Evolutionary conservation across 1,140 invertebrate species (phyloP).

Genomic region (Oryzaephilus surinamensis): DNA sequence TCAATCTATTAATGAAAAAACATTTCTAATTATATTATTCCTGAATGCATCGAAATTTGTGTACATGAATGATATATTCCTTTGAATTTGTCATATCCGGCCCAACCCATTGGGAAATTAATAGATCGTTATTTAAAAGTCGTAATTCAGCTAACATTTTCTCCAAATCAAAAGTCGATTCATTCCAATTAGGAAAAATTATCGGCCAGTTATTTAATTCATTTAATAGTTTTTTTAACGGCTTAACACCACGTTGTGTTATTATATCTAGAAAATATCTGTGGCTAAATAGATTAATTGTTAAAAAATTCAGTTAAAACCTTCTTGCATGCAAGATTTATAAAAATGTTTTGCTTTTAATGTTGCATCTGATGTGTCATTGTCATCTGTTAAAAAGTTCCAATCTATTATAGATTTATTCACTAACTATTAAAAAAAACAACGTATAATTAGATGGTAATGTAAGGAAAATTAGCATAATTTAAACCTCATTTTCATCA

Average conservation of each 20-base stretch:
- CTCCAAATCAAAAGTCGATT: constrained; percentile 60
- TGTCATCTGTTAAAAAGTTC: neutral
- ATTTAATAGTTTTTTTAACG: constrained; percentile 59
- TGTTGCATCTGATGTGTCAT: constrained; percentile 43
- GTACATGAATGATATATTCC: constrained; percentile 71
- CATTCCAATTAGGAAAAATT: constrained; percentile 51
- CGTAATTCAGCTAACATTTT: constrained; percentile 62
- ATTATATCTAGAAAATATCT: constrained; percentile 49
- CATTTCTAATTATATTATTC: too few relatives aligned
- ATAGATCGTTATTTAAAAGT: constrained; percentile 72
- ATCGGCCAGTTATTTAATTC: constrained; percentile 80
- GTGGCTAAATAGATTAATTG: too few relatives aligned
- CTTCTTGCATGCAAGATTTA: constrained; percentile 73
- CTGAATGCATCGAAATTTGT: constrained; percentile 1
- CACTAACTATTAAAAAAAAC: too few relatives aligned
- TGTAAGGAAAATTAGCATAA: too few relatives aligned
- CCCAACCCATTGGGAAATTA: constrained; percentile 75
- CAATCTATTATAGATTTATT: too few relatives aligned
- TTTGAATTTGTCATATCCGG: constrained; percentile 83
- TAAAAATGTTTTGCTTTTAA: constrained; percentile 71
- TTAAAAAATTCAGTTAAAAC: too few relatives aligned
- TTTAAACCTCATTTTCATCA: too few relatives aligned
- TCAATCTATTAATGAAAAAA: constrained; percentile 50
- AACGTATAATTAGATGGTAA: too few relatives aligned
- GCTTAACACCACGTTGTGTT: constrained; percentile 54